These are phyloP conservation scores for Pterocles burchelli DNA, from an alignment of 2,113 vertebrate genomes.

Conservation along the genomic window DNA sequence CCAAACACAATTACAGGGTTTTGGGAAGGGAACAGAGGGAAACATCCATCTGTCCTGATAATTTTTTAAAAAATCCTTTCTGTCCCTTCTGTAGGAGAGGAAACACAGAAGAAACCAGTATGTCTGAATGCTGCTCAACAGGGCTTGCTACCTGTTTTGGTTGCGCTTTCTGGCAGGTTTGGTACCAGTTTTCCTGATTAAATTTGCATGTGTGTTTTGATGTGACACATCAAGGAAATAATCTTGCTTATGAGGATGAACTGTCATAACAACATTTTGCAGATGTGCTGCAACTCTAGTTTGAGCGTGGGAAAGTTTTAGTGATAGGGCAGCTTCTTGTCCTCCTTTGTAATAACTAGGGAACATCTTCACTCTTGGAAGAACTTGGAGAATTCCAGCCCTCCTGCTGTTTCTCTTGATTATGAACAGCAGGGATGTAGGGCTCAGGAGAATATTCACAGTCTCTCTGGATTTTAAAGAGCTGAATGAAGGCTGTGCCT, in stretches of 20 bases:
- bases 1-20: fast-evolving
- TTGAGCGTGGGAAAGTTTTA: neutral
- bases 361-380: neutral
- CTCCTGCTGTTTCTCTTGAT: neutral
- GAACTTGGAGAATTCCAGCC: neutral
- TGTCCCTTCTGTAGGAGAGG: neutral
- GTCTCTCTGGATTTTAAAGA: neutral
- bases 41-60: neutral
- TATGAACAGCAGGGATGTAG: neutral
- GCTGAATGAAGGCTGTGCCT: neutral
- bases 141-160: neutral
- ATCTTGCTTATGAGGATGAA: neutral
- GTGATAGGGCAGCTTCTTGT: neutral
- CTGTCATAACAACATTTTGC: neutral
- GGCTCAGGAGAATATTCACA: neutral
- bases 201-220: neutral
- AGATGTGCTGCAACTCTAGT: neutral
- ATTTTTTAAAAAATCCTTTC: neutral
- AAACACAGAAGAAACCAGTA: neutral
- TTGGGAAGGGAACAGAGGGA: neutral
- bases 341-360: neutral
- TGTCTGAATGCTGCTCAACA: neutral
- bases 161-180: neutral
- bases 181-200: neutral
- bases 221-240: neutral